Conservation (phyloP, 2,113 vertebrate species). For the Oncorhynchus nerka region DNA sequence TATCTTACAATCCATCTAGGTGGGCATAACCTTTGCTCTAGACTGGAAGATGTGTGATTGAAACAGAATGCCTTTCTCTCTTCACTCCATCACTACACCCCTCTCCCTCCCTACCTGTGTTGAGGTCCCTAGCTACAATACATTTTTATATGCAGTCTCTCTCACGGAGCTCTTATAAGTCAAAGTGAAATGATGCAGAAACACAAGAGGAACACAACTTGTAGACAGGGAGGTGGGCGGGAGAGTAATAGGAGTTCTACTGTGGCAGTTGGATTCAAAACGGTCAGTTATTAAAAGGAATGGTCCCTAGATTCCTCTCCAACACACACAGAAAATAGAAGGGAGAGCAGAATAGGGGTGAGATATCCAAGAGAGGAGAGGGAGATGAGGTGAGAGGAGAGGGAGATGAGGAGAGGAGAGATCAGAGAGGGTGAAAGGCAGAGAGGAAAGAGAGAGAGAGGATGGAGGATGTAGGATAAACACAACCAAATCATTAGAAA, state of each 20-base stretch:
- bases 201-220: conserved; percentile 15
- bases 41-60: not conserved
- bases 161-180: conserved; percentile 5
- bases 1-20: conserved; percentile 30
- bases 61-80: conserved; percentile 17
- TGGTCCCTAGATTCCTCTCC: not conserved
- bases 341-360: conserved; percentile 10
- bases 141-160: not conserved
- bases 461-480: no score
- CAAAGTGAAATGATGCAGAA: conserved; percentile 38
- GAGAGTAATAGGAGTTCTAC: not conserved
- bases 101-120: conserved; percentile 14
- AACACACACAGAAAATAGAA: conserved; percentile 51
- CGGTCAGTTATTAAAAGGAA: not conserved
- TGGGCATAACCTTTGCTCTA: conserved; percentile 23
- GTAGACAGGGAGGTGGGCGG: not conserved
- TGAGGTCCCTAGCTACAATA: not conserved
- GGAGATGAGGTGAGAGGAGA: conserved; percentile 20
- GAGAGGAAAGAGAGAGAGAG: no score
- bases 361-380: no score
- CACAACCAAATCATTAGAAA: no score
- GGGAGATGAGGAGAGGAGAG: not conserved
- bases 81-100: conserved; percentile 16
- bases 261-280: not conserved
- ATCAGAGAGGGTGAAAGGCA: no score